phyloP scores from a whole-genome alignment of 2,888 invertebrate species.

The Saturnia japonica region DNA sequence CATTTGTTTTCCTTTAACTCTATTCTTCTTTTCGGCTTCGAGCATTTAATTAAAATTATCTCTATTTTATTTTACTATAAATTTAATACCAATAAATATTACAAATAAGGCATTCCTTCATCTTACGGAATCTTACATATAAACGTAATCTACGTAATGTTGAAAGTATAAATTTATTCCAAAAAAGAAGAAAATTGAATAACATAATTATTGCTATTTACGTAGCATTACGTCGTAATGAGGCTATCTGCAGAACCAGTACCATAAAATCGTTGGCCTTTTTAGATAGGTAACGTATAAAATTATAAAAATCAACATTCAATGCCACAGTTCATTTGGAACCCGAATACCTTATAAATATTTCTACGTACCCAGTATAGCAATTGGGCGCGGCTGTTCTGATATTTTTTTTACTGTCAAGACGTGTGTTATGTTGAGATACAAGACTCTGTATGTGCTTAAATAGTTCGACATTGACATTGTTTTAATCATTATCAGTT shows the following conservation, averaged over 20 bases:
- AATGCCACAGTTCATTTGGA: constrained; percentile 10
- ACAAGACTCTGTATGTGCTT: constrained; percentile 27
- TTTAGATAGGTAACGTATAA: constrained; percentile 5
- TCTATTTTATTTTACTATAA: background rate
- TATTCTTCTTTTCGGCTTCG: background rate
- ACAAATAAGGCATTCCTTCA: background rate
- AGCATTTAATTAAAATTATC: background rate
- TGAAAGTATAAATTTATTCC: background rate
- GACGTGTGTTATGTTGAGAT: constrained; percentile 16
- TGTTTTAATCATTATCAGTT: constrained; percentile 43
- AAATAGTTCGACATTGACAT: constrained; percentile 55
- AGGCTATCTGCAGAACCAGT: background rate
- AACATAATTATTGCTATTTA: background rate
- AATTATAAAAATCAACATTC: constrained; percentile 13
- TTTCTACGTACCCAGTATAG: constrained; percentile 29
- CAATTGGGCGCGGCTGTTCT: constrained; percentile 46
- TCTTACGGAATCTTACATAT: background rate
- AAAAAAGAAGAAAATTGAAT: background rate
- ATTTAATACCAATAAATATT: background rate
- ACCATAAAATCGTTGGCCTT: background rate
- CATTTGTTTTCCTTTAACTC: background rate
- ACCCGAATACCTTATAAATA: constrained; percentile 12
- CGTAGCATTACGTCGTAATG: background rate
- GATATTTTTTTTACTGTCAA: constrained; percentile 35
- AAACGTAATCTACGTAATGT: background rate